Base-by-base conservation (phyloP, 2,888 invertebrate genomes). In the Archaeoteleia sp. region DNA sequence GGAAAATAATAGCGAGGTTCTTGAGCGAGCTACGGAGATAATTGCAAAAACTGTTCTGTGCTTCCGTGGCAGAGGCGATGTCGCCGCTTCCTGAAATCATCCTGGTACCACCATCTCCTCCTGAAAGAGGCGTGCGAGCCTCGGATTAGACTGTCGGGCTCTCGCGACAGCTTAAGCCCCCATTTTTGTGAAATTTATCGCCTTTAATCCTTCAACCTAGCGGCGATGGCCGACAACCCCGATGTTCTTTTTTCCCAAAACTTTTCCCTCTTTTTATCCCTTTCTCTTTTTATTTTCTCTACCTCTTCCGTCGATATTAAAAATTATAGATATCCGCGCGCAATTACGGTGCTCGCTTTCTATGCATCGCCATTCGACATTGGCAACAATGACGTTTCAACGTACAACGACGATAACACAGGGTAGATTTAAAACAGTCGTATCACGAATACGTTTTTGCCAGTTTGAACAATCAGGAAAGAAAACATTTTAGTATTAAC, bases 161-260 rank as follows among this genome's bases (percentile, higher is more conserved):
- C 79, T 77, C 77, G 79, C 80, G 85, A 84, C 85, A 84, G 82
- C 71, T 83, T 84, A 83, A 84, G 83, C 85, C 82, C 83, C 84
- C 78, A 85, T 84, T 84, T 85, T 85, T 85, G 82, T 78, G 82
- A 85, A 85, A 84, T 85, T 85, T 85, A 85, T 85, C 84, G 84
- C 82, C 80, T 83, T 83, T 85, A 85, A 85, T 85, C 83, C 85
- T 75, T 82, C 82, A 79, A 78, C 76, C 78, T 72, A 65, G 74
- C 71, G 75, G 71, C 69, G 55, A 65, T 69, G 71, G 71, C 63
- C 67, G 65, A 61, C 65, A 55, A 54, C 69, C 58, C 63, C 53
- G 45, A 30, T 67, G 63, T 61, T 70, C 74, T 72, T 65, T 69
- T 69, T 65, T 57, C 46, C 42, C 42, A 45, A 45, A 40, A 49